Percentiles rank a stretch among this genome's conserved stretches.
Conservation (phyloP, 2,113 vertebrate species). For the Aptenodytes forsteri region DNA sequence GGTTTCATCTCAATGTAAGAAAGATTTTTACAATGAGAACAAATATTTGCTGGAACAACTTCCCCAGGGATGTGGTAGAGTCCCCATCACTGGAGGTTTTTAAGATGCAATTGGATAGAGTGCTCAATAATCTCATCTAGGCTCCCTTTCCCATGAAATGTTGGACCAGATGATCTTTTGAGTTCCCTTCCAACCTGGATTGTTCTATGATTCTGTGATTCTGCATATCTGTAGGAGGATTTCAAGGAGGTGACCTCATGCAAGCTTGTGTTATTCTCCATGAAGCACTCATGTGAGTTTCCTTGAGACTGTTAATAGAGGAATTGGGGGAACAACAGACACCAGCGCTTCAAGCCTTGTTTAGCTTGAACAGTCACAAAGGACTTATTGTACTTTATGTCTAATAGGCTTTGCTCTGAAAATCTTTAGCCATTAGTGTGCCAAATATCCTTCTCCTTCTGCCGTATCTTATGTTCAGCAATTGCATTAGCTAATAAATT, state of each 20-base stretch:
- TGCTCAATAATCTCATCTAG: neutral
- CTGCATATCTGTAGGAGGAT: neutral
- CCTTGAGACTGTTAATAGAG: constrained; percentile 11
- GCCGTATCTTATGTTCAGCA: neutral
- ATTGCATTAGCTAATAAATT: constrained; percentile 36
- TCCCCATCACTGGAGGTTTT: neutral
- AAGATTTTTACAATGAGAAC: neutral
- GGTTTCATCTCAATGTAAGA: neutral
- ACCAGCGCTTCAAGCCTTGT: constrained; percentile 38
- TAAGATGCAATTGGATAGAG: neutral
- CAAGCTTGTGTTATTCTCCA: neutral
- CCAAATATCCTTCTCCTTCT: constrained; percentile 21
- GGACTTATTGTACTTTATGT: constrained; percentile 46
- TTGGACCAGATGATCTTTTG: neutral
- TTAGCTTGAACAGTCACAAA: constrained; percentile 58
- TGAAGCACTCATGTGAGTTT: neutral
- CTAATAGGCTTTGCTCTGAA: constrained; percentile 63
- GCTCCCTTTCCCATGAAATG: neutral
- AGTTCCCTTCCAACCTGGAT: neutral
- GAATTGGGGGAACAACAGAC: neutral
- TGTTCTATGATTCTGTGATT: neutral
- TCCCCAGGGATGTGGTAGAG: neutral
- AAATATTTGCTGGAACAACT: neutral
- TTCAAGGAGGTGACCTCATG: neutral
- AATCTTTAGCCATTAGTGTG: constrained; percentile 15